Conservation (phyloP, 2,888 invertebrate genomes). For the Drosophila putrida region DNA sequence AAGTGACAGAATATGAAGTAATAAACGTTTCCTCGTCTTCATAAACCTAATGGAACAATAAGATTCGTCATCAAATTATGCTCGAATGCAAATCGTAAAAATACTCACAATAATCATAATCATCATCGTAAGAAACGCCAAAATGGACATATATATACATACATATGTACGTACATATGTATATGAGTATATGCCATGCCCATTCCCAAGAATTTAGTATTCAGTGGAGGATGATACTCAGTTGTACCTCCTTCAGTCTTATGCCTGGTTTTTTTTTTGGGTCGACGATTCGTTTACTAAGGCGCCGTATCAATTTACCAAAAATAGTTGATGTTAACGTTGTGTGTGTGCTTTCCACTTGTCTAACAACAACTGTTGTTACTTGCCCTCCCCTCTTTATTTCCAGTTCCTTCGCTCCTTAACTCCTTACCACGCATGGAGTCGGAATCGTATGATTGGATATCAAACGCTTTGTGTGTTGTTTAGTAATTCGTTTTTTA, state of each 20-base stretch:
- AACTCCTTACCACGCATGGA: constrained; percentile 53
- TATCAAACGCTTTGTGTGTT: constrained; percentile 66
- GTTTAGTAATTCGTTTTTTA: constrained; percentile 80
- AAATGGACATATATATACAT: not conserved
- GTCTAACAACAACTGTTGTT: constrained; percentile 55
- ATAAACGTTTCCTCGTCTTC: constrained; percentile 21
- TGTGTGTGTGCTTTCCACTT: constrained; percentile 49
- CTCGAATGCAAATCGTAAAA: constrained; percentile 65
- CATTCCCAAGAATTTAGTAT: constrained; percentile 31
- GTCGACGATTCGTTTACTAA: constrained; percentile 60
- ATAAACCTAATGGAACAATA: constrained; percentile 37
- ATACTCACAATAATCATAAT: constrained; percentile 62
- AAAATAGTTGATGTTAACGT: constrained; percentile 48
- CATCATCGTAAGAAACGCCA: constrained; percentile 43
- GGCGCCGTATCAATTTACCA: constrained; percentile 78
- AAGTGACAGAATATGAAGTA: constrained; percentile 29
- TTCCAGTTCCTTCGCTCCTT: not conserved
- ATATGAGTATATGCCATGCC: constrained; percentile 2
- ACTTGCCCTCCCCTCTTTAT: constrained; percentile 25
- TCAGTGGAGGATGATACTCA: constrained; percentile 18
- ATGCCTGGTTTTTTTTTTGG: constrained; percentile 16
- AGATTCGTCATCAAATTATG: constrained; percentile 39
- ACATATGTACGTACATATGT: not conserved
- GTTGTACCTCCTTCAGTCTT: constrained; percentile 7
- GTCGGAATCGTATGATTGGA: constrained; percentile 51